phyloP scores from a whole-genome alignment of 2,888 invertebrate species.

The Thelaira solivaga region DNA sequence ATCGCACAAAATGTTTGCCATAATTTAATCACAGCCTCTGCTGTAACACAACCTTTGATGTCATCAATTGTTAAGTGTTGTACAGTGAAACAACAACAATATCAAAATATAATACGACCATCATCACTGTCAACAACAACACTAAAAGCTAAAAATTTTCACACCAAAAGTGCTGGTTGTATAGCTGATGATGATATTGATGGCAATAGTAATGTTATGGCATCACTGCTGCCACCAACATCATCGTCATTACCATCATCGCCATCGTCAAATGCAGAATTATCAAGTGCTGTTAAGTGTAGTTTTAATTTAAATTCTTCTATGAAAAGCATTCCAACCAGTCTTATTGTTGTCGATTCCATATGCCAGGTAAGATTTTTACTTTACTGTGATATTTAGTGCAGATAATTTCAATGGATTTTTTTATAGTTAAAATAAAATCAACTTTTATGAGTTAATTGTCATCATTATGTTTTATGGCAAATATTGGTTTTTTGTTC shows the following conservation, averaged over 20 bases:
- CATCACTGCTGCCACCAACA: constrained; percentile 7
- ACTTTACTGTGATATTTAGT: not conserved
- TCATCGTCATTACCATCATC: not conserved
- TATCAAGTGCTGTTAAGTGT: constrained; percentile 43
- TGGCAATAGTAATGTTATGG: not conserved
- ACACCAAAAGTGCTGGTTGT: constrained; percentile 32
- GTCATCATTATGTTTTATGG: no score
- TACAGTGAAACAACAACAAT: constrained; percentile 43
- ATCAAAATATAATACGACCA: constrained; percentile 28
- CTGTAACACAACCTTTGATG: constrained; percentile 71
- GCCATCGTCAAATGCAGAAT: not conserved
- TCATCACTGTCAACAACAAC: constrained; percentile 17
- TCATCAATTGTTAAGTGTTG: constrained; percentile 67
- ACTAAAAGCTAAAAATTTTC: constrained; percentile 28
- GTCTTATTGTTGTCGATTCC: constrained; percentile 63
- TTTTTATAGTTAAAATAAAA: no score
- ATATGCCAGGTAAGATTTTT: constrained; percentile 70
- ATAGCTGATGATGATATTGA: constrained; percentile 1
- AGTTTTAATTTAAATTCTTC: constrained; percentile 44
- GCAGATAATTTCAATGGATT: constrained; percentile 14
- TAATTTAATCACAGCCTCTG: constrained; percentile 71
- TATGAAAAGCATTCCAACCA: constrained; percentile 53
- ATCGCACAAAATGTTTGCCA: constrained; percentile 74
- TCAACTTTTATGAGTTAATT: no score
- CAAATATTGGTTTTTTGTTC: no score